Conservation (phyloP, 37 sponge, comb jelly and placozoan genomes). For the Theonella swinhoei region DNA sequence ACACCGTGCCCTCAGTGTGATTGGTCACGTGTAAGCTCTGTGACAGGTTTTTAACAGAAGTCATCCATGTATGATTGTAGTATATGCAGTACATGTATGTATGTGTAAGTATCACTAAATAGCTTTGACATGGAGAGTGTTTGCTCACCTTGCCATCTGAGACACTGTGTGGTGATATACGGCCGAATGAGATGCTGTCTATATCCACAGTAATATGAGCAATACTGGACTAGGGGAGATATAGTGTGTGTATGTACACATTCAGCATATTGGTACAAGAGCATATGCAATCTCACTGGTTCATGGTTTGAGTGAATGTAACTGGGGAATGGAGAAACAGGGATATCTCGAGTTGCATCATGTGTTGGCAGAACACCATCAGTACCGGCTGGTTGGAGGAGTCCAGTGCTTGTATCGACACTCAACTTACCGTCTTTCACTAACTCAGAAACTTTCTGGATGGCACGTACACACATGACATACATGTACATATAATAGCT, state of each 20-base stretch:
- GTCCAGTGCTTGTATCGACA: neutral
- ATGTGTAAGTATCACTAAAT: too few relatives aligned
- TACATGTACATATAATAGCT: neutral
- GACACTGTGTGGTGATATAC: slow-evolving; percentile 10
- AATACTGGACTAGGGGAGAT: slow-evolving; percentile 29
- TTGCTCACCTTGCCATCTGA: slow-evolving; percentile 60
- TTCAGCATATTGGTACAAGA: neutral
- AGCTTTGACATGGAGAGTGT: too few relatives aligned
- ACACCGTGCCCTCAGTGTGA: slow-evolving; percentile 68
- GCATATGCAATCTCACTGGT: slow-evolving; percentile 1
- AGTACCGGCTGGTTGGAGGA: neutral
- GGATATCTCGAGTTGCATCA: neutral
- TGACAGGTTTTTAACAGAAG: too few relatives aligned
- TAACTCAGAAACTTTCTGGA: slow-evolving; percentile 46
- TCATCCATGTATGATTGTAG: too few relatives aligned
- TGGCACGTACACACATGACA: neutral
- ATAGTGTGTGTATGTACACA: neutral
- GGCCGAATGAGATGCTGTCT: slow-evolving; percentile 62
- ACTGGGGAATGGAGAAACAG: slow-evolving; percentile 3
- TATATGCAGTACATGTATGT: too few relatives aligned
- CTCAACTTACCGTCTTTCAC: slow-evolving; percentile 27
- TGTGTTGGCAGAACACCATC: neutral
- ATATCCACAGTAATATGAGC: slow-evolving; percentile 65
- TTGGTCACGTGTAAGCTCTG: slow-evolving; percentile 71
- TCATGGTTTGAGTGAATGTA: slow-evolving; percentile 37